Evolutionary conservation across 2,888 invertebrate species (phyloP).

Genomic region (Eilema depressum): DNA sequence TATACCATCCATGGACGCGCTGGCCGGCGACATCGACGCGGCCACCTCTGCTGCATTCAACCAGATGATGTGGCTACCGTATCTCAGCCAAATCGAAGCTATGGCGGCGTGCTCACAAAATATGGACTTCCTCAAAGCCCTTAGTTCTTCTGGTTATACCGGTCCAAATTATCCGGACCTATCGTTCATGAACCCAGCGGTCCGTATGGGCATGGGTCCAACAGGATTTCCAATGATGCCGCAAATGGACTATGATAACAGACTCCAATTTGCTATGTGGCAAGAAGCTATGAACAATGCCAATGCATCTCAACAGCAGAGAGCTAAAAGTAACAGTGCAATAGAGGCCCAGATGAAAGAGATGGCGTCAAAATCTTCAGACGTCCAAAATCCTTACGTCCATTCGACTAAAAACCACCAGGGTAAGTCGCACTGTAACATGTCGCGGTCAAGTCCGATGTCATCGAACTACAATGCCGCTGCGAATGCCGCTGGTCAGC

Average conservation of each 20-base stretch:
- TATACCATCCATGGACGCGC: constrained; percentile 74
- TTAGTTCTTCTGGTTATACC: constrained; percentile 82
- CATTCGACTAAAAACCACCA: constrained; percentile 79
- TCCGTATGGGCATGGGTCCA: constrained; percentile 75
- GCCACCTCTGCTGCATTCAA: constrained; percentile 90
- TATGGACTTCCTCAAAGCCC: constrained; percentile 87
- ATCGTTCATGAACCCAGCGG: constrained; percentile 78
- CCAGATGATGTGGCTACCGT: constrained; percentile 92
- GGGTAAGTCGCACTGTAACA: constrained; percentile 67
- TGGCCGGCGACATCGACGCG: constrained; percentile 89
- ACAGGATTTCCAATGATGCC: constrained; percentile 78
- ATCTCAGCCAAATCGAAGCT: constrained; percentile 88
- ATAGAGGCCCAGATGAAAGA: constrained; percentile 74
- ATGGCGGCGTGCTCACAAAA: constrained; percentile 87
- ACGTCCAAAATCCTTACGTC: constrained; percentile 79
- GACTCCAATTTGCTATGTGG: constrained; percentile 89
- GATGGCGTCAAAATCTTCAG: constrained; percentile 68
- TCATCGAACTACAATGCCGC: constrained; percentile 72
- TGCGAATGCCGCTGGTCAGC: constrained; percentile 55
- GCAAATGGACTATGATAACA: constrained; percentile 84
- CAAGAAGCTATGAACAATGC: constrained; percentile 89
- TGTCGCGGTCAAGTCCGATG: constrained; percentile 83
- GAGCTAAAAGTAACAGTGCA: constrained; percentile 64
- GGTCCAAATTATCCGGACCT: constrained; percentile 83
- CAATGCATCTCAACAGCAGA: constrained; percentile 70